A percentile compares a stretch with the other conserved stretches of the same genome.
These are phyloP conservation scores for Anthoscopus minutus DNA, from an alignment of 2,113 vertebrate species.

Conservation along the genomic window DNA sequence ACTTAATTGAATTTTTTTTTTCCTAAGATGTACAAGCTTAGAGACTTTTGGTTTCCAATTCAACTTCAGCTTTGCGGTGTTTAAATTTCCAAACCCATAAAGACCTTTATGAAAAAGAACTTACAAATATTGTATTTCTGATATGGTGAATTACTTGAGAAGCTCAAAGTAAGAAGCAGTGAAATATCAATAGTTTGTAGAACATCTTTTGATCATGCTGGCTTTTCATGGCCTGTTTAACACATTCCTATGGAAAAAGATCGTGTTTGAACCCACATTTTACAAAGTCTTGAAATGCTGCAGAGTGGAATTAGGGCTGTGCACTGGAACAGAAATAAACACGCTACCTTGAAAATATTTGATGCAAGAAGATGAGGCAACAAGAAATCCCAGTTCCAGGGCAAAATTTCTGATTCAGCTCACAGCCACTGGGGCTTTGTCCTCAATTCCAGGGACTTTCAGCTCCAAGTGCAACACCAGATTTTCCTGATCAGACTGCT, in stretches of 20 bases:
- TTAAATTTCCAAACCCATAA: conserved; percentile 89
- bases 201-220: conserved; percentile 50
- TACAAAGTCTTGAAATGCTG: conserved; percentile 21
- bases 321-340: conserved; percentile 39
- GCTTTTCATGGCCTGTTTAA: conserved; percentile 62
- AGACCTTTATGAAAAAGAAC: conserved; percentile 85
- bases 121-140: conserved; percentile 85
- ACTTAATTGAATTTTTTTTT: conserved; percentile 99
- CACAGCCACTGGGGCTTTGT: background rate
- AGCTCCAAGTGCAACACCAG: background rate
- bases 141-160: conserved; percentile 51
- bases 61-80: conserved; percentile 81
- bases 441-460: background rate
- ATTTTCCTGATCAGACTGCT: background rate
- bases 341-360: background rate
- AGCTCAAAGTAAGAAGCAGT: conserved; percentile 59
- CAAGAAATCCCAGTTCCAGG: background rate
- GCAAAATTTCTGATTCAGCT: background rate
- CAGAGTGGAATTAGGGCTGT: conserved; percentile 41
- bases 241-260: conserved; percentile 60
- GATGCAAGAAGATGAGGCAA: background rate
- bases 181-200: conserved; percentile 56
- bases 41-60: conserved; percentile 96
- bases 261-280: conserved; percentile 20
- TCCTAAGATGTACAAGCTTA: conserved; percentile 91